A percentile compares a stretch with the other conserved stretches of the same genome.
phyloP scores from a whole-genome alignment of 2,888 invertebrate genomes.

The Diaphora mendica region DNA sequence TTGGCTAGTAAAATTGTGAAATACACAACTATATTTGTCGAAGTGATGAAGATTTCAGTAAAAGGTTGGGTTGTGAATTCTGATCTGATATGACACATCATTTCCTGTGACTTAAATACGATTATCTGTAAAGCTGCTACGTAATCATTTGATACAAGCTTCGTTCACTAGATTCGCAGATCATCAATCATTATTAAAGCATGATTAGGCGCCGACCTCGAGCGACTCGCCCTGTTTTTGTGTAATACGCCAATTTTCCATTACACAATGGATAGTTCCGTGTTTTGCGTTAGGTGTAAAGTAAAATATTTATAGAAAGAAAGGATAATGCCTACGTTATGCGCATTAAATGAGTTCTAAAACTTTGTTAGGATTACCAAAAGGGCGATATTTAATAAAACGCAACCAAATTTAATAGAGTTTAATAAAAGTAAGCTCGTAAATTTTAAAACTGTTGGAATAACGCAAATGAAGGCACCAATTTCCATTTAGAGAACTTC shows the following conservation, averaged over 20 bases:
- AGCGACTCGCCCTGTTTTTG: slow-evolving; percentile 48
- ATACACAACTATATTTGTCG: too few relatives aligned
- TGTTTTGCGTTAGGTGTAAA: slow-evolving; percentile 38
- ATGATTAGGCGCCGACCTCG: slow-evolving; percentile 54
- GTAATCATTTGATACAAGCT: slow-evolving; percentile 43
- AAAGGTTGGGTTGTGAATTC: not conserved
- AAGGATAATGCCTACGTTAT: not conserved
- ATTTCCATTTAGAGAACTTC: slow-evolving; percentile 14
- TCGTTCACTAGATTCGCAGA: slow-evolving; percentile 27
- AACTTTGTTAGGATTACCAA: not conserved
- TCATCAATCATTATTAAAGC: slow-evolving; percentile 57
- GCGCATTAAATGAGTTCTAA: not conserved
- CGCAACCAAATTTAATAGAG: slow-evolving; percentile 8
- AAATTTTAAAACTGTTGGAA: slow-evolving; percentile 5
- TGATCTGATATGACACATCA: not conserved
- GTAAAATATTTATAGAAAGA: slow-evolving; percentile 26
- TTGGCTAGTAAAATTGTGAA: too few relatives aligned
- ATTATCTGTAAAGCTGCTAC: slow-evolving; percentile 18
- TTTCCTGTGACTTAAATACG: slow-evolving; percentile 1
- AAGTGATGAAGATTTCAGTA: not conserved
- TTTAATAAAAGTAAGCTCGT: not conserved
- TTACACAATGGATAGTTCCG: slow-evolving; percentile 46
- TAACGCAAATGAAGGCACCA: slow-evolving; percentile 13
- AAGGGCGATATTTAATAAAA: not conserved
- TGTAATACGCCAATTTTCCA: slow-evolving; percentile 46